Percentiles rank a stretch among this genome's conserved stretches.
Evolutionary conservation across 2,113 vertebrate genomes (phyloP).

Genomic region (Greenwoodochromis staneri): DNA sequence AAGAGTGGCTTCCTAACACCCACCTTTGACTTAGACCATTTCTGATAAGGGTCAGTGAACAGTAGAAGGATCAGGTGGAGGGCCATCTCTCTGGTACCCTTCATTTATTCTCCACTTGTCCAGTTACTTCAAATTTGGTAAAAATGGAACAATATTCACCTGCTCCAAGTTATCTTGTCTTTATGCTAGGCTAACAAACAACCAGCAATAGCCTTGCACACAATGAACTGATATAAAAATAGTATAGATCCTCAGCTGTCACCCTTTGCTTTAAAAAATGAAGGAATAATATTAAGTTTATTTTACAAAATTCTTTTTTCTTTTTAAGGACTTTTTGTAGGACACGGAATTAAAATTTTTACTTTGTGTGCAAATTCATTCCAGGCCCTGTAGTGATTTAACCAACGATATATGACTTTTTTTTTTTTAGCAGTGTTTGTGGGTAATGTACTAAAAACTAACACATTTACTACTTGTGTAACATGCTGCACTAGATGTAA

Average conservation of each 20-base stretch:
- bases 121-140: neutral
- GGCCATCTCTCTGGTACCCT: neutral
- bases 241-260: neutral
- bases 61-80: neutral
- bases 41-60: neutral
- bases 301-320: neutral
- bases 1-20: neutral
- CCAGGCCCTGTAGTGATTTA: neutral
- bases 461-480: neutral
- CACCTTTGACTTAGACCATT: neutral
- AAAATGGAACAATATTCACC: neutral
- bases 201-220: neutral
- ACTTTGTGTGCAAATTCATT: neutral
- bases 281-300: neutral
- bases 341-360: neutral
- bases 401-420: neutral
- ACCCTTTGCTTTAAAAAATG: neutral
- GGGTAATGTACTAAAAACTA: neutral
- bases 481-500: neutral
- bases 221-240: neutral
- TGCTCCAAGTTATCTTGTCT: neutral
- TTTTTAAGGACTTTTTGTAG: neutral
- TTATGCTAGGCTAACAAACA: neutral
- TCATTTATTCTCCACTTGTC: neutral
- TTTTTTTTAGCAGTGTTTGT: neutral